Evolutionary conservation across 2,113 vertebrate species (phyloP), one percentile per base, ranked within the genome.

Genomic region (Jaculus jaculus): DNA sequence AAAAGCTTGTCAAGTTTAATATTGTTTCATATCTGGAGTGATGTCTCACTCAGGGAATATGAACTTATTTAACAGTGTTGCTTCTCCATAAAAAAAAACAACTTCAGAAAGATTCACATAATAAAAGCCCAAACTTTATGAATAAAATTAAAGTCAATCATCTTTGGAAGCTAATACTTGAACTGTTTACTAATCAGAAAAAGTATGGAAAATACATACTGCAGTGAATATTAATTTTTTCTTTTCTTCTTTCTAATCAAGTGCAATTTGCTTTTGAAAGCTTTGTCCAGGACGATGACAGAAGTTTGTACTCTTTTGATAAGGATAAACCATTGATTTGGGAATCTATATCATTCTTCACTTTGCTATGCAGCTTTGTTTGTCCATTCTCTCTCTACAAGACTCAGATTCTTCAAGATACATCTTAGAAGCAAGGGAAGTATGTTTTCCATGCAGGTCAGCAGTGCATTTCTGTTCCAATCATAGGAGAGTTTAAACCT

Each of bases 101-200:
- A 39, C 71, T 90, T 95, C 78, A 32, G 47, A 84, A 92, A 58
- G 28, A 94, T 92, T 91, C 24, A 71, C 42, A 51, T 69, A 84
- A 83, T 58, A 93, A 89, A 92, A 90, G 32, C 34, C 9, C 30
- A 30, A 94, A 90, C 11, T 79, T 94, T 79, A 92, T 91, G 89
- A 93, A 92, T 95, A 94, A 96, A 96, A 92, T 95, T 92, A 92
- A 93, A 96, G 91, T 93, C 79, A 92, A 30, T 94, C 77, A 92
- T 87, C 42, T 73, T 92, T 87, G 65, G 89, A 93, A 89, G 72
- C 51, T 42, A 91, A 84, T 84, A 61, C 54, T 92, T 4, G 51
- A 87, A 28, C 65, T 87, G 74, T 84, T 89, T 96, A 87, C 72
- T 94, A 94, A 97, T 89, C 69, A 96, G 88, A 92, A 66, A 10